Evolutionary conservation across 2,113 vertebrate species (phyloP).

Genomic region (Sceloporus tristichus): DNA sequence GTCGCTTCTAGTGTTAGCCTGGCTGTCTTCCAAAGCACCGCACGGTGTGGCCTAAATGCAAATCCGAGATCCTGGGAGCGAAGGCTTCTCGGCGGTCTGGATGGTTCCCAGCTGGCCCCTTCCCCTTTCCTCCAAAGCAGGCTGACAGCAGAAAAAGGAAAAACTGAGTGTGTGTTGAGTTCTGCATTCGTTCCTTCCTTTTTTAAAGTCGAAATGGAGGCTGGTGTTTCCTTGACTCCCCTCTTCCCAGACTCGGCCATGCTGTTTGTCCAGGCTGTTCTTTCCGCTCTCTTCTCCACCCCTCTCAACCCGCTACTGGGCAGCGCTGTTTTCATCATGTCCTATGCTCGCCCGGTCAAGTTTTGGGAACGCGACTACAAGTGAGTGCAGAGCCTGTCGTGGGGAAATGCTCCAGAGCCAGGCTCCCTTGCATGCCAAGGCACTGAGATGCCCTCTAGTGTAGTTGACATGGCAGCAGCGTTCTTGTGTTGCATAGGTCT

Average conservation of each 20-base stretch:
- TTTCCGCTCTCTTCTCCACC: conserved; percentile 89
- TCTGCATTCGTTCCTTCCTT: not conserved
- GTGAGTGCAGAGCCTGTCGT: conserved; percentile 69
- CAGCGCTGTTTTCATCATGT: conserved; percentile 91
- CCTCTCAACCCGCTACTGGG: conserved; percentile 91
- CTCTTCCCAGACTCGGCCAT: conserved; percentile 86
- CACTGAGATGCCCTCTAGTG: too few relatives aligned
- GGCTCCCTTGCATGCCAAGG: too few relatives aligned
- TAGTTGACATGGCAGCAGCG: too few relatives aligned
- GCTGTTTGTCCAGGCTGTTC: conserved; percentile 89
- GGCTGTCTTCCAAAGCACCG: not conserved
- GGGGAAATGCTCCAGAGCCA: not conserved
- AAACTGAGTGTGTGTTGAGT: not conserved
- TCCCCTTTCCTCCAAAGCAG: not conserved
- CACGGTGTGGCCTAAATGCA: not conserved
- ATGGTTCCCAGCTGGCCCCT: not conserved
- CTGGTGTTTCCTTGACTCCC: conserved; percentile 39
- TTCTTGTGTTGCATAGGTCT: not conserved
- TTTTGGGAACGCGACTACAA: conserved; percentile 95
- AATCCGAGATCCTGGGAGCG: not conserved
- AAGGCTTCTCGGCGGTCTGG: not conserved
- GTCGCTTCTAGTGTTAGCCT: too few relatives aligned
- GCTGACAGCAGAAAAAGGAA: not conserved
- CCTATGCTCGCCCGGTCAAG: conserved; percentile 90
- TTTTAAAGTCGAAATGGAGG: not conserved